Conservation (phyloP, 2,797 vertebrate genomes). For the Oophaga sylvatica region DNA sequence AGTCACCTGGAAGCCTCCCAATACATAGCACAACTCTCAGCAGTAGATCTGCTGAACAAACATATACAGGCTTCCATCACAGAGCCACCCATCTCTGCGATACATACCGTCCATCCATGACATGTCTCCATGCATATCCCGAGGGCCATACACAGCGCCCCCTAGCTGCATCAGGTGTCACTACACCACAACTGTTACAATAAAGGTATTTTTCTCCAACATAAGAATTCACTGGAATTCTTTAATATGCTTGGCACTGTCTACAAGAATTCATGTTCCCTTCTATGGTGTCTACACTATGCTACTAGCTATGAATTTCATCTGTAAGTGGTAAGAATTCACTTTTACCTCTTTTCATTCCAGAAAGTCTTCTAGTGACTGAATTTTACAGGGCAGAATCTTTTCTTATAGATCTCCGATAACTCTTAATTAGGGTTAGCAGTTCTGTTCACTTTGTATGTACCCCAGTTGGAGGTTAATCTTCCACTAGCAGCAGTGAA, state of each 20-base stretch:
- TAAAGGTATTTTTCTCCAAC: neutral
- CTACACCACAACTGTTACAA: no score
- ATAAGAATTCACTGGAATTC: neutral
- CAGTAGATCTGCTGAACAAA: no score
- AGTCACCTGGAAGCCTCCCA: no score
- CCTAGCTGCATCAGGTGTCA: no score
- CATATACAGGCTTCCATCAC: no score
- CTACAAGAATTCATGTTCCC: neutral
- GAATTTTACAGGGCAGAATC: conserved; percentile 23
- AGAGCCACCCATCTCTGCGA: no score
- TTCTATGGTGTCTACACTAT: neutral
- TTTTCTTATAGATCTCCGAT: conserved; percentile 11
- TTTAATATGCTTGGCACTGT: neutral
- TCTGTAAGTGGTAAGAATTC: neutral
- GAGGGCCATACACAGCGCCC: no score
- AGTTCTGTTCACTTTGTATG: conserved; percentile 6
- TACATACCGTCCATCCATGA: no score
- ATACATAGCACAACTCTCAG: no score
- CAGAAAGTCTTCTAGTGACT: neutral
- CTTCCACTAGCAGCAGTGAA: conserved; percentile 18
- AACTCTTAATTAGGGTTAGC: conserved; percentile 47
- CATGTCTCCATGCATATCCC: no score
- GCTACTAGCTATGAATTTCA: neutral
- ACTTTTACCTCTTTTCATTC: neutral
- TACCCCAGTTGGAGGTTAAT: conserved; percentile 33